Evolutionary conservation across 2,797 vertebrate species (phyloP), one percentile per base, ranked within the genome.

Genomic region (Ambastaia sidthimunki): DNA sequence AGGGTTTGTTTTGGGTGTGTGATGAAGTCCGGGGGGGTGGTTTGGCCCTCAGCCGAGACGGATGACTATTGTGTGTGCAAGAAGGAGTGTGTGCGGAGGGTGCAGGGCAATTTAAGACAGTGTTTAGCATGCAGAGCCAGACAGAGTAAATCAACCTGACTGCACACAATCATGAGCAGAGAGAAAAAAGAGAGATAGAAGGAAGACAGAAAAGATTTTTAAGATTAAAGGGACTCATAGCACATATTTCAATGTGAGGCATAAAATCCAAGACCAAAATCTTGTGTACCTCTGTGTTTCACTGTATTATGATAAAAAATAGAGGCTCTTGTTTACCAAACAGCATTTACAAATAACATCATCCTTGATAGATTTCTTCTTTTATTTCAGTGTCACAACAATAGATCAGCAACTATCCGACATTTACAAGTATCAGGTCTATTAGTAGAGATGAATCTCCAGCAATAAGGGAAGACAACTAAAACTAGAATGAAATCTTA

Each of bases 61-160:
- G 57, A 71, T 73, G 62, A 63, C 67, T 66, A 86, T 86, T 84
- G 78, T 84, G 60, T 80, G 78, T 80, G 71, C 34, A 65, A 71
- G 83, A 78, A 82, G 82, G 67, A 80, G 81, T 62, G 81, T 81
- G 79, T 81, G 69, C 47, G 73, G 76, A 74, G 83, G 74, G 81
- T 82, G 81, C n/a, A 57, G 67, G 62, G 78, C 78, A 86, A 87
- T 86, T 85, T 87, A 86, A 85, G 83, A 80, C 78, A 37, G 67
- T 69, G 78, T 82, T 87, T 86, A 82, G 80, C 80, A 88, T 87
- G 86, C 86, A 87, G 78, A 82, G 72, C 76, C 81, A 80, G 78
- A 77, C 77, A 79, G 65, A 55, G 77, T 83, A 85, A 86, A 86
- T 86, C 83, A 82, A 82, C 48, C 82, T 66, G 76, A 77, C 77